Base-by-base conservation (phyloP, 2,797 vertebrate species). In the Ibycter americanus region DNA sequence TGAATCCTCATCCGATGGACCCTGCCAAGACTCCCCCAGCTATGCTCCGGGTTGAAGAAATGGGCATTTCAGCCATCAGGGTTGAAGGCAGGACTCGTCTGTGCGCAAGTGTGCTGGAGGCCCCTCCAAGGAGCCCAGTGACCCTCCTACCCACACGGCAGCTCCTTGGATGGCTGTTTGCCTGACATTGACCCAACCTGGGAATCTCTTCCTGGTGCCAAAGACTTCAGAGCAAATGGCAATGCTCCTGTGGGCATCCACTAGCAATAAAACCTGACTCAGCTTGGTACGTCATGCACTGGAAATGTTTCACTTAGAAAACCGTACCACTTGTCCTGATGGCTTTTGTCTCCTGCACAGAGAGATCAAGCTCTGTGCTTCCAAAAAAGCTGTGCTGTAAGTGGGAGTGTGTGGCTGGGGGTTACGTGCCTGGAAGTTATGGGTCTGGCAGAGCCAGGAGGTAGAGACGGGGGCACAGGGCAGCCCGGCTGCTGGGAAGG, bases 381-480 rank as follows among this genome's bases (percentile, higher is more conserved):
- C 71, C 17, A 1, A 40, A 80, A 74, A 34, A 29, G 16, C 44
- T 78, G 44, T 52, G 32, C 40, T 66, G 0, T 1, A 7, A 38
- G 25, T 26, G 20, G 3, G 1, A 20, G 6, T 22, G 27, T 19
- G 22, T 25, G 51, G 26, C 77, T 88, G 47, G 7, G 23, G 5
- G 18, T 46, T 44, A 11, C 16, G 3, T 11, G 8, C 12, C 9
- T 0, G 0, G 26, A 20, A 20, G 4, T 4, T 51, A 29, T 5
- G 42, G 83, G 47, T 15, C 46, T 17, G 40, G 79, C 51, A 89
- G 54, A 77, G 55, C 23, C 6, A 1, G 1, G 9, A 61, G 44
- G 67, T 51, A 93, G 38, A 61, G 29, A 6, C 8, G 0, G 0
- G 19, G 22, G 18, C 2, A 1, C 14, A n/a, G 44, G 61, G 27